These are phyloP conservation scores for Formica aserva DNA, from an alignment of 2,888 invertebrate genomes.

Conservation along the genomic window DNA sequence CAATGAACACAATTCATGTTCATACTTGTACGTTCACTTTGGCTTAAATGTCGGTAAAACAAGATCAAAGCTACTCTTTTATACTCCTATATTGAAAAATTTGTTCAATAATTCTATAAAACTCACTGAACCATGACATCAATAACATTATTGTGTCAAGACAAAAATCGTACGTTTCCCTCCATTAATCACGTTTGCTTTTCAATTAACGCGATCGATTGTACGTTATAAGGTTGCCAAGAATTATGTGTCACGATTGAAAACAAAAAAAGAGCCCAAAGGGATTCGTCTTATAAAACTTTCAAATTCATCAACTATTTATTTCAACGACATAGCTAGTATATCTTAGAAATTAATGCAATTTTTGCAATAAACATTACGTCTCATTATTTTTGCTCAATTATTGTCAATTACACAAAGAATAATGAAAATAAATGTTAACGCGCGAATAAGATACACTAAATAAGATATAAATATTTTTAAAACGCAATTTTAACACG, in stretches of 20 bases:
- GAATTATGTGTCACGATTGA: slow-evolving; percentile 50
- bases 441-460: neutral
- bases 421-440: neutral
- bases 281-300: slow-evolving; percentile 58
- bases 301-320: slow-evolving; percentile 58
- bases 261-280: slow-evolving; percentile 31
- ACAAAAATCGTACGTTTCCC: slow-evolving; percentile 33
- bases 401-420: neutral
- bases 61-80: neutral
- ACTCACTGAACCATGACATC: neutral
- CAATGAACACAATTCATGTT: neutral
- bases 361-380: slow-evolving; percentile 34
- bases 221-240: slow-evolving; percentile 45
- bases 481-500: neutral
- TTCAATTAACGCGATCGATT: slow-evolving; percentile 66
- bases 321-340: slow-evolving; percentile 37
- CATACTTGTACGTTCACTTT: neutral
- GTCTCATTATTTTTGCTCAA: neutral
- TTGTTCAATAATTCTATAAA: neutral
- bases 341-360: slow-evolving; percentile 39
- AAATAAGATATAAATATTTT: neutral
- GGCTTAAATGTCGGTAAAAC: neutral
- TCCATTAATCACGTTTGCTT: slow-evolving; percentile 48
- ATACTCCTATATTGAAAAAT: neutral
- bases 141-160: slow-evolving; percentile 5